Evolutionary conservation across 1,140 invertebrate species (phyloP).

Genomic region (Bombus impatiens): DNA sequence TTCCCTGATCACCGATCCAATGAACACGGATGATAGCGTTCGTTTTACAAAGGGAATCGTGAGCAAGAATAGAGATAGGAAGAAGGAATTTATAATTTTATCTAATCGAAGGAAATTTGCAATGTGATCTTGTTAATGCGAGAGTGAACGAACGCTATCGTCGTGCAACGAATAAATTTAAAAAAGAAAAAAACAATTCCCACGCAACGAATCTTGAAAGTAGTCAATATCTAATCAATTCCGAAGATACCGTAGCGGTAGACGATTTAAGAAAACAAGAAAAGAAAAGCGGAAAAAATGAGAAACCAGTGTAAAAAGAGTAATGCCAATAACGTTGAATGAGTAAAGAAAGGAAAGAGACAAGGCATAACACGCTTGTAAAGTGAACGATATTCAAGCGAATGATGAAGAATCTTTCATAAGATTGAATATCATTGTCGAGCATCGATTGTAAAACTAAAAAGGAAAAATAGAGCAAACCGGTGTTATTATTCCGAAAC

Average conservation of each 20-base stretch:
- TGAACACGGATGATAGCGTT: slow-evolving; percentile 51
- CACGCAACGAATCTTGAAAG: slow-evolving; percentile 77
- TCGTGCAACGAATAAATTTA: slow-evolving; percentile 8
- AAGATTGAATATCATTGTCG: slow-evolving; percentile 52
- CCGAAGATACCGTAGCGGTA: slow-evolving; percentile 60
- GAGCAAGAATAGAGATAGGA: too few relatives aligned
- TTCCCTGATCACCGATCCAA: slow-evolving; percentile 26
- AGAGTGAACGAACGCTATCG: slow-evolving; percentile 24
- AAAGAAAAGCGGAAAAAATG: background rate
- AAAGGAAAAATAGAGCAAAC: background rate
- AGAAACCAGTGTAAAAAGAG: slow-evolving; percentile 16
- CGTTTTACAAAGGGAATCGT: background rate
- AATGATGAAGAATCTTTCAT: slow-evolving; percentile 64
- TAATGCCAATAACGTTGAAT: slow-evolving; percentile 14
- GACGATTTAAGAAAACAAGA: slow-evolving; percentile 37
- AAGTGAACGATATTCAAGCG: slow-evolving; percentile 45
- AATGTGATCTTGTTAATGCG: slow-evolving; percentile 11
- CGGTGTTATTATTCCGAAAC: slow-evolving; percentile 27
- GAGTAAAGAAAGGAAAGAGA: slow-evolving; percentile 26
- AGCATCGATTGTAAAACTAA: slow-evolving; percentile 38
- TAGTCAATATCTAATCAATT: slow-evolving; percentile 75
- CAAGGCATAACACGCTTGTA: slow-evolving; percentile 31
- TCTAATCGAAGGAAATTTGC: slow-evolving; percentile 1
- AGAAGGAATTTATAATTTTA: slow-evolving; percentile 32
- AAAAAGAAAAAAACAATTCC: slow-evolving; percentile 58